Percentiles rank a stretch among this genome's conserved stretches.
Conservation (phyloP, 2,888 invertebrate genomes). For the Enoplolaimus lenunculus region DNA sequence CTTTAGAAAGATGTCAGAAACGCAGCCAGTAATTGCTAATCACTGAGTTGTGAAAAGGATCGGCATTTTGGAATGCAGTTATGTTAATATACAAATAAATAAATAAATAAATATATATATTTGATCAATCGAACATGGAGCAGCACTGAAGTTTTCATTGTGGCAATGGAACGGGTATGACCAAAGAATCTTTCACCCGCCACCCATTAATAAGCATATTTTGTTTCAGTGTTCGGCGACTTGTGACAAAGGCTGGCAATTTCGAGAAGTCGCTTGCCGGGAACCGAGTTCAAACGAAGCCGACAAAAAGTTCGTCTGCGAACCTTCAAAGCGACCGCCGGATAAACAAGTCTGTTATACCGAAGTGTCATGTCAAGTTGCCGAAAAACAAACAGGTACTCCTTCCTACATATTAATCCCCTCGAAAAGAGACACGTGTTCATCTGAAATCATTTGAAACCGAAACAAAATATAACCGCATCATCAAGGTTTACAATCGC, state of each 20-base stretch:
- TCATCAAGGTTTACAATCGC: too few species aligned
- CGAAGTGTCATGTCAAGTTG: conserved; percentile 19
- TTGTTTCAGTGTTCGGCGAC: conserved; percentile 68
- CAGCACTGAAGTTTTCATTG: too few species aligned
- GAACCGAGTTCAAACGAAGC: conserved; percentile 3
- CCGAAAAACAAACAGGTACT: conserved; percentile 18
- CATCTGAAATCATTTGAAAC: too few species aligned
- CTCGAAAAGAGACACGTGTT: too few species aligned
- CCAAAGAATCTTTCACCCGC: too few species aligned
- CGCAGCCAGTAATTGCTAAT: too few species aligned
- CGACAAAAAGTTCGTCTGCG: neutral
- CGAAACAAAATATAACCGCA: too few species aligned
- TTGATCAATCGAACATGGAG: neutral
- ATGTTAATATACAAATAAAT: neutral
- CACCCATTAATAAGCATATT: too few species aligned
- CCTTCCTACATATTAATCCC: too few species aligned
- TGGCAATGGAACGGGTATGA: too few species aligned
- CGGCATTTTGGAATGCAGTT: neutral
- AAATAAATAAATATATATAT: neutral
- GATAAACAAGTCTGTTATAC: conserved; percentile 19
- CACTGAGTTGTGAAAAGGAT: too few species aligned
- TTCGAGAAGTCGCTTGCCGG: conserved; percentile 20
- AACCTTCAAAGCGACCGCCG: neutral
- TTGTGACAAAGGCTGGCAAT: conserved; percentile 60
- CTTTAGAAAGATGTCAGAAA: too few species aligned